These are phyloP conservation scores for Cephus pygmeus DNA, from an alignment of 2,888 invertebrate genomes.

Conservation along the genomic window DNA sequence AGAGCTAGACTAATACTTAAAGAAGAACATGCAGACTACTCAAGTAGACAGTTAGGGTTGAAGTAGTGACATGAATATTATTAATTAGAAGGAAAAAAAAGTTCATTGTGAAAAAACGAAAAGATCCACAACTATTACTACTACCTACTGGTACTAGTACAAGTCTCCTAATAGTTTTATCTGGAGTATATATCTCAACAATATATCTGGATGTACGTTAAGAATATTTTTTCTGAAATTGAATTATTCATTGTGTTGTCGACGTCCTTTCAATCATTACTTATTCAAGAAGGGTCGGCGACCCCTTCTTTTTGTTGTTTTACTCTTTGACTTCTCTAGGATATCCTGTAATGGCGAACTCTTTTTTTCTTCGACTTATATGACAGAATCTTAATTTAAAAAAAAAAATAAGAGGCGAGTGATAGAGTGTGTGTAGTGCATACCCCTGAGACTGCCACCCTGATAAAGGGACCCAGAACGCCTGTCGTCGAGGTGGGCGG, in stretches of 20 bases:
- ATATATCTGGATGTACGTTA: background rate
- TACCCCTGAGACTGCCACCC: constrained; percentile 73
- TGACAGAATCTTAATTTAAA: constrained; percentile 4
- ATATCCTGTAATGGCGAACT: background rate
- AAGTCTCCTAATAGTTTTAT: background rate
- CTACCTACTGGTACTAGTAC: background rate
- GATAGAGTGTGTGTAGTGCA: constrained; percentile 59
- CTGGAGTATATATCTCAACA: background rate
- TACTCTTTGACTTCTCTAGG: background rate
- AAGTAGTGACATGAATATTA: background rate
- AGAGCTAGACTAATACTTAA: background rate
- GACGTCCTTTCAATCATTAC: background rate
- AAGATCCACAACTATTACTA: background rate
- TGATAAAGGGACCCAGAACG: constrained; percentile 73
- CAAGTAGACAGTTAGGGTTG: background rate
- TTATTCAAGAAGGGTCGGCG: background rate
- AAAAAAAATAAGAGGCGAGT: constrained; percentile 17
- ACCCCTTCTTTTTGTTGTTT: constrained; percentile 4
- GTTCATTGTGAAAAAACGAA: background rate
- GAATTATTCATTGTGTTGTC: background rate
- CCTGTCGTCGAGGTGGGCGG: constrained; percentile 70
- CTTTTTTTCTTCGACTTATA: constrained; percentile 11
- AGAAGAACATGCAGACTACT: background rate
- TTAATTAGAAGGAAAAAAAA: background rate
- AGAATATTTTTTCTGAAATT: background rate